Evolutionary conservation across 1,140 invertebrate species (phyloP).

Genomic region (Proctacanthus coquilletti): DNA sequence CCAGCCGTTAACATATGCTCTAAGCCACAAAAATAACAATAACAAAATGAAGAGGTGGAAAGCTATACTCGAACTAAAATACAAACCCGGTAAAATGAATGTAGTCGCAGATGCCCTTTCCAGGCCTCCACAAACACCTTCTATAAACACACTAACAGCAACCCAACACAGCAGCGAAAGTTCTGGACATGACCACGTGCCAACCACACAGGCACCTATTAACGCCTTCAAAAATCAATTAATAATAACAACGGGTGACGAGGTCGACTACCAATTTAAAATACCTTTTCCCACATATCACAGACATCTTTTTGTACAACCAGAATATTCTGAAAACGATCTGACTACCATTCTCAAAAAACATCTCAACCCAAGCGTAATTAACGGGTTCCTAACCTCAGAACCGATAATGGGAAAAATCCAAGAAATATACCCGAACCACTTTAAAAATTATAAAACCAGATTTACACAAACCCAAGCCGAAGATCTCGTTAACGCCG

Average conservation of each 20-base stretch:
- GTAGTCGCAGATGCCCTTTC: slow-evolving; percentile 11
- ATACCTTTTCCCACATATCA: not conserved
- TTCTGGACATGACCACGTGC: not conserved
- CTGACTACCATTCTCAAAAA: slow-evolving; percentile 1
- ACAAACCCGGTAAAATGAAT: slow-evolving; percentile 14
- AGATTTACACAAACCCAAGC: slow-evolving; percentile 4
- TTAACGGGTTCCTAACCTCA: slow-evolving; percentile 1
- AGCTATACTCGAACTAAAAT: slow-evolving; percentile 9
- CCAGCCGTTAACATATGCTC: slow-evolving; percentile 27
- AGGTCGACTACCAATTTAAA: not conserved
- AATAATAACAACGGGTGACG: not conserved
- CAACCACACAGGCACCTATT: not conserved
- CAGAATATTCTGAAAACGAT: not conserved
- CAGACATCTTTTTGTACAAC: not conserved
- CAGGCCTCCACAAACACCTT: slow-evolving; percentile 1
- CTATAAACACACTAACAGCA: not conserved
- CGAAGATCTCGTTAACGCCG: slow-evolving; percentile 2
- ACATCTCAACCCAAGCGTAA: not conserved
- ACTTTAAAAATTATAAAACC: slow-evolving; percentile 4
- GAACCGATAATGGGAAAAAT: slow-evolving; percentile 2
- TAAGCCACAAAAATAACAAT: slow-evolving; percentile 22
- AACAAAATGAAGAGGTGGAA: slow-evolving; percentile 14
- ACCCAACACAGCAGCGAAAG: slow-evolving; percentile 2
- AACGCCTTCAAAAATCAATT: slow-evolving; percentile 1
- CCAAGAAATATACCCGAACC: slow-evolving; percentile 3